Conservation (phyloP, 2,113 vertebrate genomes). For the Eulemur macaco region DNA sequence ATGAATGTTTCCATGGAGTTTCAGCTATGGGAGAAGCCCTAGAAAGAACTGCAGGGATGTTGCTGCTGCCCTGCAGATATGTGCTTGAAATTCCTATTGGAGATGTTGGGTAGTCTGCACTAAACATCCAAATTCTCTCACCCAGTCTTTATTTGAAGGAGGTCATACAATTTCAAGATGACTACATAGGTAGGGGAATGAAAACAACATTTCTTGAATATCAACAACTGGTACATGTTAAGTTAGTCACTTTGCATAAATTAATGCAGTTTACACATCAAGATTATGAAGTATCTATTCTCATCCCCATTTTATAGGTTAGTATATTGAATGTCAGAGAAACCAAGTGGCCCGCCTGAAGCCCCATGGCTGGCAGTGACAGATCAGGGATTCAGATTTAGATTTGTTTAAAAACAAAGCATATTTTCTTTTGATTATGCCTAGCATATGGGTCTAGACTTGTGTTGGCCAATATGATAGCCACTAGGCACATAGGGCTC, state of each 20-base stretch:
- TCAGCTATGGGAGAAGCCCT: not conserved
- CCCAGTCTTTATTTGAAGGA: not conserved
- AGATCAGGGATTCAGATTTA: slow-evolving; percentile 8
- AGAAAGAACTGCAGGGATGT: not conserved
- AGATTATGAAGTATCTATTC: too few relatives aligned
- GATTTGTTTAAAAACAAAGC: not conserved
- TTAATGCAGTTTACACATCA: not conserved
- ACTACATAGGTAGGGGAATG: not conserved
- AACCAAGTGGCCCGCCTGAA: too few relatives aligned
- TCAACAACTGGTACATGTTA: not conserved
- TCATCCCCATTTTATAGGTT: too few relatives aligned
- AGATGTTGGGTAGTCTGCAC: not conserved
- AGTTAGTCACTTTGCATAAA: not conserved
- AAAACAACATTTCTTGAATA: not conserved
- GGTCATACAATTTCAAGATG: not conserved
- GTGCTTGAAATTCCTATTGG: not conserved
- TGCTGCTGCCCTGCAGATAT: not conserved
- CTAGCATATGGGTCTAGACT: too few relatives aligned
- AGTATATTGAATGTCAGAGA: too few relatives aligned
- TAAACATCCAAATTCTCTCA: not conserved
- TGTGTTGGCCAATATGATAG: too few relatives aligned
- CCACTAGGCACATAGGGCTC: too few relatives aligned
- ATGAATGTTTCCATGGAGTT: not conserved
- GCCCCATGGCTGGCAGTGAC: not conserved
- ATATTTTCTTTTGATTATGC: too few relatives aligned